These are phyloP conservation scores for Eutrigla gurnardus DNA, from an alignment of 2,797 vertebrate genomes.

Conservation along the genomic window DNA sequence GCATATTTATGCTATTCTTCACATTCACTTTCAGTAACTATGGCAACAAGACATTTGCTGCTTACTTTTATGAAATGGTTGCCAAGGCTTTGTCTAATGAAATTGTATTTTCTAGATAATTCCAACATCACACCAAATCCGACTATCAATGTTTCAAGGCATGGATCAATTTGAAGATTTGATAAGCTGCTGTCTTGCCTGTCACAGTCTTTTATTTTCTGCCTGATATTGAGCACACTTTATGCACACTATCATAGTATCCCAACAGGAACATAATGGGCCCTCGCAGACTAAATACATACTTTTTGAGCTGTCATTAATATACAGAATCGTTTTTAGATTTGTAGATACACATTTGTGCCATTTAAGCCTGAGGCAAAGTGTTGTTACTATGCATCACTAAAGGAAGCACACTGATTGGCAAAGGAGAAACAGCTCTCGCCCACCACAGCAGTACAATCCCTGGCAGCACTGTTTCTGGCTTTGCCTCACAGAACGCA, in stretches of 20 bases:
- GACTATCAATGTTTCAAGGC: slow-evolving; percentile 13
- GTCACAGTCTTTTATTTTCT: not conserved
- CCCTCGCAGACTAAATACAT: not conserved
- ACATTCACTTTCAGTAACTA: slow-evolving; percentile 58
- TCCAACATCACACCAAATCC: slow-evolving; percentile 29
- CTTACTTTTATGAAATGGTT: slow-evolving; percentile 44
- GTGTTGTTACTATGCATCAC: not conserved
- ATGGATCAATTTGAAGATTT: slow-evolving; percentile 31
- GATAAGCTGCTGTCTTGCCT: slow-evolving; percentile 6
- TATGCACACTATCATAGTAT: not conserved
- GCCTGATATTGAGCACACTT: not conserved
- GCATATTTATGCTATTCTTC: slow-evolving; percentile 51
- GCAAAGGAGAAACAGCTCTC: not conserved
- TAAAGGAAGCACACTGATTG: slow-evolving; percentile 13
- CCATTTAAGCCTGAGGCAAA: not conserved
- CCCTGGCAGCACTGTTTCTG: not conserved
- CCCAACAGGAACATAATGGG: slow-evolving; percentile 2
- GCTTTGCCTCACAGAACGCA: not conserved
- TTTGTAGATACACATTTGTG: not conserved
- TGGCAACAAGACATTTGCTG: slow-evolving; percentile 60
- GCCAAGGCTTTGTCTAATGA: slow-evolving; percentile 31
- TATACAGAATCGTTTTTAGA: not conserved
- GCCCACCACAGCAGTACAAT: not conserved
- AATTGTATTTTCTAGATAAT: slow-evolving; percentile 31
- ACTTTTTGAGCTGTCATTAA: not conserved